Percentiles rank a stretch among this genome's conserved stretches.
Conservation (phyloP, 2,113 vertebrate genomes). For the Todiramphus chloris region DNA sequence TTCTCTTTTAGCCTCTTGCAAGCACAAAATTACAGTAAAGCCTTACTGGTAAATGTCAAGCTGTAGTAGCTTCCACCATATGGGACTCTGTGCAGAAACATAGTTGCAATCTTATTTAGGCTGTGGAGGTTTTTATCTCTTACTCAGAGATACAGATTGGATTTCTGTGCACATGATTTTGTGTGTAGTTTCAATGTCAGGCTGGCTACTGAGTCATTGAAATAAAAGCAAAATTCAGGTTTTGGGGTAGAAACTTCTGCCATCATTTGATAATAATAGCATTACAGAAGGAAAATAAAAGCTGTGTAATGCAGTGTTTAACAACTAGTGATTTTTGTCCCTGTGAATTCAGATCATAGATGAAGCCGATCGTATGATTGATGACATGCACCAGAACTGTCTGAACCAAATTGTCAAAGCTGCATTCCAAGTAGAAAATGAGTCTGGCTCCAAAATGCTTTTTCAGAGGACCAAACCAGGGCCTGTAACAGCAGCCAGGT, state of each 20-base stretch:
- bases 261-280: neutral
- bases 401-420: constrained; percentile 85
- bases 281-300: neutral
- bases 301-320: neutral
- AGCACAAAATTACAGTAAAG: neutral
- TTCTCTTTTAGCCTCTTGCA: neutral
- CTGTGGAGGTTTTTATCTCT: neutral
- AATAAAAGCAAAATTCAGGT: neutral
- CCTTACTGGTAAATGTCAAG: neutral
- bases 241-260: neutral
- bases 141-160: neutral
- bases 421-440: constrained; percentile 63
- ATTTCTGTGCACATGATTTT: neutral
- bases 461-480: constrained; percentile 77
- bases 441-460: constrained; percentile 13
- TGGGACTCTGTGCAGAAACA: neutral
- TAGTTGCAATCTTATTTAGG: neutral
- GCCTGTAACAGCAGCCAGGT: constrained; percentile 86
- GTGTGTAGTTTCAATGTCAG: neutral
- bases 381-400: constrained; percentile 95
- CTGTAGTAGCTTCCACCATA: neutral
- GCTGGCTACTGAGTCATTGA: neutral
- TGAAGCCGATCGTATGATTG: constrained; percentile 95
- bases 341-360: constrained; percentile 84
- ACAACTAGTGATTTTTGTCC: neutral